Conservation (phyloP, 2,797 vertebrate genomes). For the Enteromius anoplus region DNA sequence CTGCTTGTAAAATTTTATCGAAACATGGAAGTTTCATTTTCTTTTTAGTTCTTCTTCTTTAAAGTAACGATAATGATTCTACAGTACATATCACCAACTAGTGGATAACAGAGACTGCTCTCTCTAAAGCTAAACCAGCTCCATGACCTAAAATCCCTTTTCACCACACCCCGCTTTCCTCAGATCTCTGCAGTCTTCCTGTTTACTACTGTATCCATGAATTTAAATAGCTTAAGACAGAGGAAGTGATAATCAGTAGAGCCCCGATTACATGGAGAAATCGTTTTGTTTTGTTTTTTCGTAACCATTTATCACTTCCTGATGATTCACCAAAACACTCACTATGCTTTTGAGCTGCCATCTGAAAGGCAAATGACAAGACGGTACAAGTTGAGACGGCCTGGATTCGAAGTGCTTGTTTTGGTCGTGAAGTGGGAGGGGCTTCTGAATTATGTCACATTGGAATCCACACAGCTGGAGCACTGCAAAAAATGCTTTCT, state of each 20-base stretch:
- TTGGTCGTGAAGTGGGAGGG: conserved; percentile 1
- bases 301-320: not conserved
- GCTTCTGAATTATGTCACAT: not conserved
- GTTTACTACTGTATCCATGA: conserved; percentile 30
- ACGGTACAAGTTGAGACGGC: conserved; percentile 4
- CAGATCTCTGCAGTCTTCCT: conserved; percentile 46
- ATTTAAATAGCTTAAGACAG: conserved; percentile 7
- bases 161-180: conserved; percentile 39
- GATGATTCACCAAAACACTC: not conserved
- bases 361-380: not conserved
- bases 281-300: too few species aligned
- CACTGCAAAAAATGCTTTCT: too few species aligned
- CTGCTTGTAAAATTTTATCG: not conserved
- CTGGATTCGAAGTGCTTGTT: not conserved
- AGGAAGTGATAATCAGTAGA: conserved; percentile 29
- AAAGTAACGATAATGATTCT: not conserved
- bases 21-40: not conserved
- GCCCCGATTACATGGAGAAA: not conserved
- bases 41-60: not conserved
- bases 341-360: not conserved
- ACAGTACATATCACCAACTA: conserved; percentile 3
- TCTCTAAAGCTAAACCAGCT: not conserved
- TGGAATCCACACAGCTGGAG: not conserved
- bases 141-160: conserved; percentile 12
- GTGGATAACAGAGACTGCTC: not conserved